Percentiles rank a stretch among this genome's conserved stretches.
Conservation (phyloP, 2,113 vertebrate species). For the Leptosomus discolor region DNA sequence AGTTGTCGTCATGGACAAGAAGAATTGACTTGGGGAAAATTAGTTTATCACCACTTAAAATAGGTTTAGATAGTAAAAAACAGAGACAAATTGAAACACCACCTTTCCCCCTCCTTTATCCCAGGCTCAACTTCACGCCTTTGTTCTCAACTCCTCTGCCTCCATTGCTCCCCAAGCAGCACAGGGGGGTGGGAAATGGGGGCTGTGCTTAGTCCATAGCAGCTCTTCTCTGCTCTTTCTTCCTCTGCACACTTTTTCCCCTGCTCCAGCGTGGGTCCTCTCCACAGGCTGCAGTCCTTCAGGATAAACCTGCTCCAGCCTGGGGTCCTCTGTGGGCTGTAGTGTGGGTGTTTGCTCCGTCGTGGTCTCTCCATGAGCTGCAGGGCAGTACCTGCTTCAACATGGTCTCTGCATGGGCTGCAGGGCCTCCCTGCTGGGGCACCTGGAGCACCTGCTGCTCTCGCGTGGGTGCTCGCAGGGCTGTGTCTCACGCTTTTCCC, state of each 20-base stretch:
- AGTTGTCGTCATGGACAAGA: neutral
- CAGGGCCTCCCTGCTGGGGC: neutral
- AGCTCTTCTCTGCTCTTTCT: neutral
- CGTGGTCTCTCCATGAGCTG: neutral
- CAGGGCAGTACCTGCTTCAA: neutral
- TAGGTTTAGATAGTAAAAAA: neutral
- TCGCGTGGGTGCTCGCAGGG: neutral
- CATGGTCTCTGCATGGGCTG: neutral
- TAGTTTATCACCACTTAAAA: neutral
- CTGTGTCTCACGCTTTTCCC: neutral
- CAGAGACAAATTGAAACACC: neutral
- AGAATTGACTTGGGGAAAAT: neutral
- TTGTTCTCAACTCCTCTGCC: neutral
- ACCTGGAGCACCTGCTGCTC: neutral
- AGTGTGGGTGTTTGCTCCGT: neutral
- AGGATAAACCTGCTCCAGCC: neutral
- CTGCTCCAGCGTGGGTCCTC: rapidly evolving
- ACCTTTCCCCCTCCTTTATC: neutral
- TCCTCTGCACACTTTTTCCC: neutral
- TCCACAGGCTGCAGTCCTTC: neutral
- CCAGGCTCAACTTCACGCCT: neutral
- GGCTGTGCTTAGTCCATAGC: neutral
- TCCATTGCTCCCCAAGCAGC: neutral
- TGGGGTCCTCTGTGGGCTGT: neutral
- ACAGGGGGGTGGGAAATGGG: neutral